Percentiles rank a stretch among this genome's conserved stretches.
Evolutionary conservation across 2,888 invertebrate species (phyloP).

Genomic region (Pterostichus madidus): DNA sequence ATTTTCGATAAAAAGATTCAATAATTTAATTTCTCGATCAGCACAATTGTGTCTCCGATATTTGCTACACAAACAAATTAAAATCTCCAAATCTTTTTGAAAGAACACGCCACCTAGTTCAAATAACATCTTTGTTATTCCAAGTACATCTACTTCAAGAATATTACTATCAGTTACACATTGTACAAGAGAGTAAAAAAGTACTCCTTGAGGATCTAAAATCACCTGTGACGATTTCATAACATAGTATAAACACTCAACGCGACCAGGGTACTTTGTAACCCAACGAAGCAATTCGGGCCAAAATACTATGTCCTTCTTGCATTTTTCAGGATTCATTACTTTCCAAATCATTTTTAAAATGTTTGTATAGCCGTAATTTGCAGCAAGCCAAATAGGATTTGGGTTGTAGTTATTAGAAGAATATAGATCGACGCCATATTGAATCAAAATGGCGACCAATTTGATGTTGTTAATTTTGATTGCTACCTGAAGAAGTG

Average conservation of each 20-base stretch:
- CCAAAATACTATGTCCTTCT: too few relatives aligned
- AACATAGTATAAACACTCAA: too few relatives aligned
- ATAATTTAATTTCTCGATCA: background rate
- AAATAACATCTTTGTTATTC: background rate
- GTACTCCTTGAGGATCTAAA: too few relatives aligned
- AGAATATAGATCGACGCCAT: background rate
- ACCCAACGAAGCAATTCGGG: too few relatives aligned
- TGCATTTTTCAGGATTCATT: too few relatives aligned
- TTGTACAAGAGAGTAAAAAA: too few relatives aligned
- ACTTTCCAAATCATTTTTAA: too few relatives aligned
- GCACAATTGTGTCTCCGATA: background rate
- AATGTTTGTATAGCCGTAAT: too few relatives aligned
- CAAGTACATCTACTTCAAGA: background rate
- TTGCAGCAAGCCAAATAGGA: too few relatives aligned
- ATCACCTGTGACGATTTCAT: too few relatives aligned
- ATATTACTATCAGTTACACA: background rate
- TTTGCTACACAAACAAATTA: constrained; percentile 5
- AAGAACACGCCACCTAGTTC: background rate
- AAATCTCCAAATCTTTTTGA: constrained; percentile 1
- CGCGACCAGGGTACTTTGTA: too few relatives aligned
- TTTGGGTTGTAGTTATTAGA: too few relatives aligned
- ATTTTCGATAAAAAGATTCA: background rate
- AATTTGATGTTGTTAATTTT: background rate
- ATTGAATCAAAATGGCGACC: background rate
- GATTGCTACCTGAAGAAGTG: background rate